These are phyloP conservation scores for Urosaurus nigricauda DNA, from an alignment of 2,797 vertebrate species.

Conservation along the genomic window DNA sequence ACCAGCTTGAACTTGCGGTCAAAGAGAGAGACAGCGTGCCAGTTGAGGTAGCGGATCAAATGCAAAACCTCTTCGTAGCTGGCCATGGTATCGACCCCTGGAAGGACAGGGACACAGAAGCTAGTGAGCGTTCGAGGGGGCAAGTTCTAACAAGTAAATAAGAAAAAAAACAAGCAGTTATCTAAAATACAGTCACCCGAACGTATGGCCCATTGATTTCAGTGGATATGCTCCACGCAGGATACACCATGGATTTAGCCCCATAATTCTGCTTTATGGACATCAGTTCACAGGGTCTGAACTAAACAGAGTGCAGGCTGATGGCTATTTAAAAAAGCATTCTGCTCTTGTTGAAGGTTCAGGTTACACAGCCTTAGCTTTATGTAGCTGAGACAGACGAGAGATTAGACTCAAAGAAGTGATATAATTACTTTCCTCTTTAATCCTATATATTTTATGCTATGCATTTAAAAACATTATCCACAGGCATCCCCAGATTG, in stretches of 20 bases:
- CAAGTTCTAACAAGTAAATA: neutral
- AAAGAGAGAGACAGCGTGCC: conserved; percentile 91
- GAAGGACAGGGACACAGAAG: neutral
- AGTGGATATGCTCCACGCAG: too few species aligned
- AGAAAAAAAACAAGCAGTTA: neutral
- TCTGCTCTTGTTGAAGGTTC: neutral
- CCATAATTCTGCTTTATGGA: neutral
- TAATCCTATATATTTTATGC: too few species aligned
- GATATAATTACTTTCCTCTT: too few species aligned
- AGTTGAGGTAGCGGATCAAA: conserved; percentile 93
- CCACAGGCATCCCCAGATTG: too few species aligned
- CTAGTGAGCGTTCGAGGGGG: fast-evolving
- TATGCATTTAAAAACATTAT: too few species aligned
- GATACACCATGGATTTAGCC: too few species aligned
- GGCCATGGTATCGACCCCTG: conserved; percentile 96
- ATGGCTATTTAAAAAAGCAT: neutral
- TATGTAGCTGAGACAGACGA: neutral
- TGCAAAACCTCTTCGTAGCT: conserved; percentile 95
- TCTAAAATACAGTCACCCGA: too few species aligned
- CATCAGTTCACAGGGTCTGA: too few species aligned
- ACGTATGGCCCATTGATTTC: too few species aligned
- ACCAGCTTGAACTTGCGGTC: conserved; percentile 95
- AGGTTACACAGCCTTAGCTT: neutral
- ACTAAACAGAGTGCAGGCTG: too few species aligned
- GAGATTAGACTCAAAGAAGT: neutral